Base-by-base conservation (phyloP, 2,888 invertebrate genomes). In the Perdita meconis region DNA sequence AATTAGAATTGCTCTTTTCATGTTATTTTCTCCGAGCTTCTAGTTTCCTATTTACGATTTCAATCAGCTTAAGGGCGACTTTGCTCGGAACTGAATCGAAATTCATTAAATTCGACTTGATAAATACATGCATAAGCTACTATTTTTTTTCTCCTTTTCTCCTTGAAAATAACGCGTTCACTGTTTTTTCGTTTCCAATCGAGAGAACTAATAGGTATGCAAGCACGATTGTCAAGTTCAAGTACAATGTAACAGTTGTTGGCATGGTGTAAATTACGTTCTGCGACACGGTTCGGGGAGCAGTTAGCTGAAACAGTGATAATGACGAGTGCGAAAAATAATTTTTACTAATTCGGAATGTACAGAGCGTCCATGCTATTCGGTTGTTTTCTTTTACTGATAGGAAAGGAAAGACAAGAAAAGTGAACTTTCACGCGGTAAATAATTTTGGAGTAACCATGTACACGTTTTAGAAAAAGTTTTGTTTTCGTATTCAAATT, bases 201-300 rank as follows among this genome's bases (percentile, higher is more conserved):
- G 10, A 4, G 19, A 24, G n/a, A 38, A 38, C 26, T 42, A 53
- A 67, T 60, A 19, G 22, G 53, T 51, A 59, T 53, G 36, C 66
- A 5, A 34, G n/a, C 26, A n/a, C 8, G 34, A 24, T n/a, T 53
- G 26, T 60, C 59, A 59, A 72, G 72, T 67, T 72, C 67, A 60
- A 72, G 72, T 38, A 38, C 36, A 67, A 60, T 19, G 44, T 55
- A 72, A 44, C 24, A 72, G 44, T 44, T 53, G 34, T 6, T n/a
- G 56, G 10, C 6, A 6, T 3, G n/a, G 19, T 42, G 64, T 42
- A 10, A 44, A 67, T 67, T 38, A 6, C 26, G n/a, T 19, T 22
- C 26, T 12, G 16, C 19, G n/a, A 38, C 57, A 38, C 2, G 56
- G 16, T 2, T 24, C 24, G 44, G 8, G 5, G 0, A 53, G 8